phyloP scores from a whole-genome alignment of 2,888 invertebrate genomes.

The Drosophila gaucha region DNA sequence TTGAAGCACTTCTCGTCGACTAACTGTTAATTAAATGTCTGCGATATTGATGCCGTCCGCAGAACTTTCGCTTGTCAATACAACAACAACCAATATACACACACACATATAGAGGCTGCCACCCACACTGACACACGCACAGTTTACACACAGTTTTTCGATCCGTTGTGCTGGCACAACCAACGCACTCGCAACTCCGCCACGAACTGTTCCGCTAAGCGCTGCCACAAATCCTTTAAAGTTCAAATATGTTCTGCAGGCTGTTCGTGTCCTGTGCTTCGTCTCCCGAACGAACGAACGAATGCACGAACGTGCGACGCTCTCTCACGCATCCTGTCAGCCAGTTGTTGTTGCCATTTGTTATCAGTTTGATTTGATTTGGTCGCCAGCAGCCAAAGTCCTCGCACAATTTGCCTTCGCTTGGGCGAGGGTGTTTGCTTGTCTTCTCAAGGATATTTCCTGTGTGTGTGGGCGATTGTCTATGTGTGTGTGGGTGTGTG shows the following conservation, averaged over 20 bases:
- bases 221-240: slow-evolving; percentile 32
- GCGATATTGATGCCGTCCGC: slow-evolving; percentile 26
- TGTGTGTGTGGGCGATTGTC: slow-evolving; percentile 5
- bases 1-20: too few species aligned
- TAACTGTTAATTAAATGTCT: slow-evolving; percentile 49
- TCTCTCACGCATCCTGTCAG: slow-evolving; percentile 40
- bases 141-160: slow-evolving; percentile 7
- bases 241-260: slow-evolving; percentile 34
- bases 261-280: slow-evolving; percentile 27
- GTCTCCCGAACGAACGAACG: slow-evolving; percentile 2
- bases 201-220: slow-evolving; percentile 69
- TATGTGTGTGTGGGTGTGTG: slow-evolving; percentile 12
- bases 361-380: slow-evolving; percentile 78
- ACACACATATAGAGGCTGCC: slow-evolving; percentile 14
- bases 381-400: slow-evolving; percentile 43
- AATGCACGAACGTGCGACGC: slow-evolving; percentile 8
- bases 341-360: slow-evolving; percentile 41
- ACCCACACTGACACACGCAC: slow-evolving; percentile 35
- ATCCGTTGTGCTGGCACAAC: slow-evolving; percentile 55
- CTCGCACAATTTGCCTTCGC: slow-evolving; percentile 73
- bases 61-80: slow-evolving; percentile 55
- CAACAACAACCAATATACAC: slow-evolving; percentile 14
- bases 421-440: slow-evolving; percentile 51
- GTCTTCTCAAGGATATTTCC: slow-evolving; percentile 57
- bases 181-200: slow-evolving; percentile 79